Percentiles rank a stretch among this genome's conserved stretches.
These are phyloP conservation scores for Dufourea novaeangliae DNA, from an alignment of 1,140 invertebrate species.

Conservation along the genomic window DNA sequence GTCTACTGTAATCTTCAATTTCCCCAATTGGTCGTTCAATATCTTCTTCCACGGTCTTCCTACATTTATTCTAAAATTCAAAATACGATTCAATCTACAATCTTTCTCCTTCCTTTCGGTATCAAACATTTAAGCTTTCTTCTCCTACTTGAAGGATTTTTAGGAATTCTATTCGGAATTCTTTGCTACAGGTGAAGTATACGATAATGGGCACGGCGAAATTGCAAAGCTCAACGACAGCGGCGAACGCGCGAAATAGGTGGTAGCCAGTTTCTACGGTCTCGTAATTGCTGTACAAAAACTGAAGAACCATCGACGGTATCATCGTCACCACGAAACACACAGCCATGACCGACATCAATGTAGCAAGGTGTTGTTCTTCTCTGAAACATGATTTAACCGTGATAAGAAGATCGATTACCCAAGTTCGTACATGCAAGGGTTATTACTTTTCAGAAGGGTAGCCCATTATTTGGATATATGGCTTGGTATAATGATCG, in stretches of 20 bases:
- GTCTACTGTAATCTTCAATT: constrained; percentile 57
- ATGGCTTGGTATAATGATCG: background rate
- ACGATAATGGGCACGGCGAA: constrained; percentile 47
- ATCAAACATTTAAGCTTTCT: background rate
- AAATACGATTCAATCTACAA: background rate
- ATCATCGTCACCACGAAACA: constrained; percentile 52
- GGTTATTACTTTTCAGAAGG: constrained; percentile 17
- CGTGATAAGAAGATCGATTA: constrained; percentile 2
- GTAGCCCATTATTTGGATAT: background rate
- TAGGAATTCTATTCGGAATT: constrained; percentile 46
- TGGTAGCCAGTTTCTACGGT: constrained; percentile 13
- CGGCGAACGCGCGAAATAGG: constrained; percentile 44
- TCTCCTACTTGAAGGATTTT: constrained; percentile 41
- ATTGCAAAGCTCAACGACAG: constrained; percentile 52
- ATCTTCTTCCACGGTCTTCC: constrained; percentile 32
- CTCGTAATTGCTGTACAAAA: constrained; percentile 31
- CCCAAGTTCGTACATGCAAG: constrained; percentile 2
- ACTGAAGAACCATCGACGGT: constrained; percentile 36
- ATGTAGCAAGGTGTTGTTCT: constrained; percentile 53
- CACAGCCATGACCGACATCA: constrained; percentile 53
- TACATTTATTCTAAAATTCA: constrained; percentile 40
- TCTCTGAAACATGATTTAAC: constrained; percentile 49
- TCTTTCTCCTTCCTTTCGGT: background rate
- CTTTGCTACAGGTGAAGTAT: constrained; percentile 49
- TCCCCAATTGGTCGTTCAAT: constrained; percentile 51